Conservation (phyloP, 2,888 invertebrate genomes). For the Listrodromus nycthemerus region DNA sequence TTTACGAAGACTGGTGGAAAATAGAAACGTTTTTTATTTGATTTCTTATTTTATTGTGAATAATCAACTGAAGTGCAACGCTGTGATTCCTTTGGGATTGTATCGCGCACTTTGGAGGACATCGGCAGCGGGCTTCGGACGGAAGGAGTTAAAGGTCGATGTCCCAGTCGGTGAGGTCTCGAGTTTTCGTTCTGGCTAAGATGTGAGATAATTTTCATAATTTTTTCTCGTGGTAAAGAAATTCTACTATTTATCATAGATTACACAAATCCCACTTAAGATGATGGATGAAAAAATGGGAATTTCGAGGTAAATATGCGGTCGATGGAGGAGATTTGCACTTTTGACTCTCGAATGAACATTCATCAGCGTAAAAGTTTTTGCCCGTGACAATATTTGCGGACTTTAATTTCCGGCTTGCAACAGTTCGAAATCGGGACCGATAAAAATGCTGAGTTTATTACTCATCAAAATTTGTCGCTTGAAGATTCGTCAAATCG, state of each 20-base stretch:
- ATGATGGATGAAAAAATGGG: too few relatives aligned
- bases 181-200: not conserved
- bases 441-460: not conserved
- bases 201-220: not conserved
- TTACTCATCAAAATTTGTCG: not conserved
- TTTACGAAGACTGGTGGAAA: not conserved
- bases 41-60: not conserved
- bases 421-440: not conserved
- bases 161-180: not conserved
- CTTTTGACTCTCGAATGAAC: too few relatives aligned
- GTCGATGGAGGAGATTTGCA: not conserved
- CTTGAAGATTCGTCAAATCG: not conserved
- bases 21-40: not conserved
- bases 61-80: not conserved
- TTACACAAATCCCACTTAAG: too few relatives aligned
- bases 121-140: not conserved
- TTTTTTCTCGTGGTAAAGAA: too few relatives aligned
- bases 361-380: too few relatives aligned
- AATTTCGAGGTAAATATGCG: too few relatives aligned
- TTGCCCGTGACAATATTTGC: not conserved
- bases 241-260: too few relatives aligned
- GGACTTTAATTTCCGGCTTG: not conserved
- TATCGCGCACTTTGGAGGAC: not conserved
- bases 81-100: not conserved
- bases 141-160: conserved; percentile 7